Base-by-base conservation (phyloP, 1,140 invertebrate species). In the Trissolcus basalis region DNA sequence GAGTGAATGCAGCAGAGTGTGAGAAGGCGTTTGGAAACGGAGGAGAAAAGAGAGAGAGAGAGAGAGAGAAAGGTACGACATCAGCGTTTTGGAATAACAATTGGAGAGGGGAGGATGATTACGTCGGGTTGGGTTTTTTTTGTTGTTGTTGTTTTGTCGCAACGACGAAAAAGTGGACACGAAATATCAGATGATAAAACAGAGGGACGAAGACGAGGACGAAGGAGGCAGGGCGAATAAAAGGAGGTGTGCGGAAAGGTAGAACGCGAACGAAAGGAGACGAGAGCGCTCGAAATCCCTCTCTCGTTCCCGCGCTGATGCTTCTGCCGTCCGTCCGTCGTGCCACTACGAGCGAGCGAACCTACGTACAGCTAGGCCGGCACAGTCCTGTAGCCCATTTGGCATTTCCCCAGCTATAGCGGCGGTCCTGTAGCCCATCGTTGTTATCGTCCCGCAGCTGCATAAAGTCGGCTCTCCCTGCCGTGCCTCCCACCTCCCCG, bases 401-500 rank as follows among this genome's bases (percentile, higher is more conserved):
- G 88, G 88, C 88, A 89, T 89, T 89, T 89, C 86, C 87, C 88
- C 88, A 87, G 87, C 87, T 88, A 88, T 86, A 87, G 86, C 86
- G 82, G 79, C 83, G 64, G 84, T 88, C 87, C 88, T 89, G 85
- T 89, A 89, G 88, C 88, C 88, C 88, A 89, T 89, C 87, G 87
- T 88, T 89, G 88, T 89, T 89, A 89, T 89, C 87, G 87, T 89
- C 88, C 87, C 88, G 88, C 88, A 89, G 88, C 88, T 89, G 88
- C 88, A 89, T 89, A 89, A 89, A 89, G 87, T 89, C 87, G 86
- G 83, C 86, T 82, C 83, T 85, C 83, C 84, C 84, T 81, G 80
- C 80, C 80, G 27, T 43, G 45, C 35, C 54, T 58, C 69, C 27
- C 65, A 32, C 15, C 45, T 45, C 64, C 55, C 53, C 44, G 27